These are phyloP conservation scores for Eretmocerus hayati DNA, from an alignment of 2,888 invertebrate species.

Conservation along the genomic window DNA sequence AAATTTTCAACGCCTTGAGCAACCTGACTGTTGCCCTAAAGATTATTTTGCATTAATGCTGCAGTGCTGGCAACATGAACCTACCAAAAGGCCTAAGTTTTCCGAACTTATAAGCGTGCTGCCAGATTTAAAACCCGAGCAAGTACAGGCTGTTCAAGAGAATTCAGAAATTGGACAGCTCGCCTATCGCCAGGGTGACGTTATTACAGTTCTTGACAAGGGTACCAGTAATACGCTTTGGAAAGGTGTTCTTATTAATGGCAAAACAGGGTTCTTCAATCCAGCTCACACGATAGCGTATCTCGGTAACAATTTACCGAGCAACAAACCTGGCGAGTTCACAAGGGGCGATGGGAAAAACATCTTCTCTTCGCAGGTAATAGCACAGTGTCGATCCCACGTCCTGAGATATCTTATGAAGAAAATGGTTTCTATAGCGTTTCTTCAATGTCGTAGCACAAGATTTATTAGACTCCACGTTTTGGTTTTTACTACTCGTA, in stretches of 20 bases:
- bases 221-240: conserved; percentile 57
- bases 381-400: too few species aligned
- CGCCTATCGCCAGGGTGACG: conserved; percentile 78
- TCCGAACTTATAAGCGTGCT: conserved; percentile 71
- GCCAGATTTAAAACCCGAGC: conserved; percentile 84
- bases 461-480: too few species aligned
- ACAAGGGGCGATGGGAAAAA: conserved; percentile 56
- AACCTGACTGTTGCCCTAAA: conserved; percentile 90
- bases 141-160: conserved; percentile 76
- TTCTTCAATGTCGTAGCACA: too few species aligned
- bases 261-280: conserved; percentile 90
- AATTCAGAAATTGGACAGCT: conserved; percentile 63
- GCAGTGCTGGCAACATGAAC: conserved; percentile 95
- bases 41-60: conserved; percentile 89
- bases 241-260: conserved; percentile 85
- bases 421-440: too few species aligned
- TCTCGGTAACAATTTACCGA: conserved; percentile 67
- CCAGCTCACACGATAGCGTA: conserved; percentile 85
- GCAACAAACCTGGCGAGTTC: conserved; percentile 52
- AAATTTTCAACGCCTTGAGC: conserved; percentile 79
- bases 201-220: conserved; percentile 88
- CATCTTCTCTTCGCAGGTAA: conserved; percentile 48
- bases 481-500: not conserved
- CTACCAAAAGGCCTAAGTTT: conserved; percentile 81
- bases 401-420: too few species aligned